phyloP scores from a whole-genome alignment of 2,797 vertebrate genomes.

The Oreortyx pictus region DNA sequence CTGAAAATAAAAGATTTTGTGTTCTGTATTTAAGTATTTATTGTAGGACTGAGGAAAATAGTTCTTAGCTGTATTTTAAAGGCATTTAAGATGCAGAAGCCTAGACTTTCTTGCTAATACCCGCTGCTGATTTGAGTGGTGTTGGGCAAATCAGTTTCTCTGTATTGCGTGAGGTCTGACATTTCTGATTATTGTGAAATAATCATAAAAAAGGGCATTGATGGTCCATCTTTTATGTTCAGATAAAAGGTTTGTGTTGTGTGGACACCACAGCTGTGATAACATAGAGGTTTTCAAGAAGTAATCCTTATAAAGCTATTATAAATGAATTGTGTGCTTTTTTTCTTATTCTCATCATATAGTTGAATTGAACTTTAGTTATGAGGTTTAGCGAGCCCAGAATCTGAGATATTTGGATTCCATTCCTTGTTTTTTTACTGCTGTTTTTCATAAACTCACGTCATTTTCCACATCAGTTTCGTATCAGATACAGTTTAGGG shows the following conservation, averaged over 20 bases:
- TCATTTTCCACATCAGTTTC: neutral
- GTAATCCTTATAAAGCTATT: neutral
- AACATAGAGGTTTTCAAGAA: neutral
- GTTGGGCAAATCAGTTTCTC: neutral
- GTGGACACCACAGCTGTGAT: neutral
- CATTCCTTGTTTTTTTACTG: neutral
- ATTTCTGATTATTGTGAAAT: neutral
- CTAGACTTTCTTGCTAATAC: accelerated
- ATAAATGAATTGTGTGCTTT: neutral
- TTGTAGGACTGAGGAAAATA: neutral
- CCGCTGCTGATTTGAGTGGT: neutral
- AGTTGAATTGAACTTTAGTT: neutral
- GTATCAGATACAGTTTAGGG: neutral
- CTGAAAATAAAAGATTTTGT: neutral
- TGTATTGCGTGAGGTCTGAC: neutral
- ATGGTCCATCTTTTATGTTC: neutral
- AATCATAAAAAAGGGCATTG: neutral
- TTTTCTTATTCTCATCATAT: neutral
- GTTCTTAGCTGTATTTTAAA: neutral
- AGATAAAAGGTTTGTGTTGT: neutral
- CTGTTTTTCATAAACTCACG: neutral
- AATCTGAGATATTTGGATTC: neutral
- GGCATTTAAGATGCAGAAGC: neutral
- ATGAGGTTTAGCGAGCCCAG: neutral
- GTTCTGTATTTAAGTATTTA: neutral